phyloP scores from a whole-genome alignment of 2,797 vertebrate species.

The Triplophysa yarkandensis region DNA sequence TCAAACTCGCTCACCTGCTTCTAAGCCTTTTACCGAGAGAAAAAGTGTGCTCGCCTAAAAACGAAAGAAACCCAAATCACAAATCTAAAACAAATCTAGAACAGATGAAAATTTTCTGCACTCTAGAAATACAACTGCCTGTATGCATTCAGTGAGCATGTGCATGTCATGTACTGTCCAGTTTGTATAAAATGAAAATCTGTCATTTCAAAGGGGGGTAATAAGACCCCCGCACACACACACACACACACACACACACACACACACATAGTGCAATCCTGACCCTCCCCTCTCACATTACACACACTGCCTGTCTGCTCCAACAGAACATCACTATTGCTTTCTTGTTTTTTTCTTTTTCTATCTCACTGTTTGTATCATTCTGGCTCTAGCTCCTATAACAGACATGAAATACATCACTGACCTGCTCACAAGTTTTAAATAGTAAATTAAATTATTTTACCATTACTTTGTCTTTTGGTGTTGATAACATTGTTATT shows the following conservation, averaged over 20 bases:
- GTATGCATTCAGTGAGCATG: constrained; percentile 3
- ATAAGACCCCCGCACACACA: constrained; percentile 31
- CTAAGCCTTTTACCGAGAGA: constrained; percentile 15
- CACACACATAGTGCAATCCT: constrained; percentile 90
- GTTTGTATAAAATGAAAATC: constrained; percentile 92
- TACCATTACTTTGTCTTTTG: too few species aligned
- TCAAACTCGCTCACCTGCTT: constrained; percentile 57
- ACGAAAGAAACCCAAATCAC: constrained; percentile 6
- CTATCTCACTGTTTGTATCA: constrained; percentile 54
- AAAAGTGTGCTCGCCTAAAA: constrained; percentile 12
- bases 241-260: constrained; percentile 73
- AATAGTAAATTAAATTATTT: too few species aligned
- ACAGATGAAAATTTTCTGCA: constrained; percentile 33
- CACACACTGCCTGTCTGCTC: constrained; percentile 81
- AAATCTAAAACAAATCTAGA: background rate
- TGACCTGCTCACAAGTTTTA: background rate
- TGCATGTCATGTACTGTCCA: constrained; percentile 69
- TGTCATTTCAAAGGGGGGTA: constrained; percentile 42
- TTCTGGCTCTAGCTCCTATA: constrained; percentile 52
- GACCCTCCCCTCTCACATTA: constrained; percentile 94
- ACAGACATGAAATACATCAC: constrained; percentile 39
- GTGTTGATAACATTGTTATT: too few species aligned
- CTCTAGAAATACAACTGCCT: constrained; percentile 12
- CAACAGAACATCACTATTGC: constrained; percentile 88
- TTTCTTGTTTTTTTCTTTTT: constrained; percentile 56